phyloP scores from a whole-genome alignment of 2,888 invertebrate species.

The Physocephala rufipes region DNA sequence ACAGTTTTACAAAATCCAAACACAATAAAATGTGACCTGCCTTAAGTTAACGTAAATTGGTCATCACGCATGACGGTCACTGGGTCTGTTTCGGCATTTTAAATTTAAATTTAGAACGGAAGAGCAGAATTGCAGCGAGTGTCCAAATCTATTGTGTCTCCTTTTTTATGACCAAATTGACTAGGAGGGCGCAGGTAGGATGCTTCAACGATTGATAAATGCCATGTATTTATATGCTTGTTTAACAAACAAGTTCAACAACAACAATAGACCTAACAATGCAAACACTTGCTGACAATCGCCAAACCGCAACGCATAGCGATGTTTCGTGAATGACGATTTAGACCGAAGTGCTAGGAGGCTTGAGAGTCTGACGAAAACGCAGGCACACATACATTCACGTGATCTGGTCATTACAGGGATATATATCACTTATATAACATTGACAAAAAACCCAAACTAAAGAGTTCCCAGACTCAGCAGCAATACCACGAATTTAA shows the following conservation, averaged over 20 bases:
- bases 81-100: too few relatives aligned
- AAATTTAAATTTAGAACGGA: too few relatives aligned
- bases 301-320: conserved; percentile 8
- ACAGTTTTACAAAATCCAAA: conserved; percentile 22
- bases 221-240: conserved; percentile 8
- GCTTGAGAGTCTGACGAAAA: not conserved
- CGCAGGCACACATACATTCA: too few relatives aligned
- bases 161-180: conserved; percentile 50
- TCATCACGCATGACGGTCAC: conserved; percentile 47
- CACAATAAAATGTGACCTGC: conserved; percentile 47
- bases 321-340: conserved; percentile 30
- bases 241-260: conserved; percentile 23
- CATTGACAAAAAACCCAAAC: not conserved
- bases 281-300: conserved; percentile 15
- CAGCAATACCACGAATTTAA: conserved; percentile 22
- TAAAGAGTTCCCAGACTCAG: not conserved
- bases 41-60: conserved; percentile 58
- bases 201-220: conserved; percentile 24
- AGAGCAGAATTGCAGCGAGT: conserved; percentile 61
- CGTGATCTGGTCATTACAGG: too few relatives aligned
- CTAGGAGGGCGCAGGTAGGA: conserved; percentile 40
- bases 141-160: conserved; percentile 40
- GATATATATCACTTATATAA: too few relatives aligned
- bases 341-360: not conserved
- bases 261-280: conserved; percentile 4